phyloP scores from a whole-genome alignment of 1,140 invertebrate species.

The Glossosoma conforme region DNA sequence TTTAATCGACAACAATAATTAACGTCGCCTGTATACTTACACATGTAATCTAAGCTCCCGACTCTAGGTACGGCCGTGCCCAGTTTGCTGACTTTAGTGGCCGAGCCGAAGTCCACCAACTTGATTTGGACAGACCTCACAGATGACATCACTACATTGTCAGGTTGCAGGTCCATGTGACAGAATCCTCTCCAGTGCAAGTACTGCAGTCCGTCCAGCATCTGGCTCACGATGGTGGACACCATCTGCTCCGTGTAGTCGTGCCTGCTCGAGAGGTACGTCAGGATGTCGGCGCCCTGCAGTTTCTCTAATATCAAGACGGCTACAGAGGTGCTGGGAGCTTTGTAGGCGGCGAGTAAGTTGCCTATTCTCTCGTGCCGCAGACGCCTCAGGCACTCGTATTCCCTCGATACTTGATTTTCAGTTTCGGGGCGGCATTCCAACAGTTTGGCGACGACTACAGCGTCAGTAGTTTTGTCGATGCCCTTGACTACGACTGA shows the following conservation, averaged over 20 bases:
- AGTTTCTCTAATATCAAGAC: constrained; percentile 81
- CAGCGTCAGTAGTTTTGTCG: constrained; percentile 63
- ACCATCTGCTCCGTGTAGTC: constrained; percentile 90
- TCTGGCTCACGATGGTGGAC: constrained; percentile 73
- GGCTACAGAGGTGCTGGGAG: constrained; percentile 58
- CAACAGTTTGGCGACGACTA: constrained; percentile 75
- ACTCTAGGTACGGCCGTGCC: constrained; percentile 65
- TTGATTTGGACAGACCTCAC: constrained; percentile 84
- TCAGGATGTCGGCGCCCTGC: constrained; percentile 86
- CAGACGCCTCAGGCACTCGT: constrained; percentile 72
- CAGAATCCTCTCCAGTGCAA: constrained; percentile 89
- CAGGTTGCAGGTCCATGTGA: constrained; percentile 91
- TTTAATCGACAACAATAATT: no score
- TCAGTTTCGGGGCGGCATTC: constrained; percentile 64
- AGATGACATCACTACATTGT: constrained; percentile 93
- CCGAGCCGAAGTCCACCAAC: constrained; percentile 85
- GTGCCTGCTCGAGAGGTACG: constrained; percentile 78
- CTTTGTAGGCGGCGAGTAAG: constrained; percentile 67
- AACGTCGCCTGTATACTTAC: constrained; percentile 42
- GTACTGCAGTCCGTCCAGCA: constrained; percentile 85
- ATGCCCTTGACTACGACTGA: constrained; percentile 80
- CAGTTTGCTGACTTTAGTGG: constrained; percentile 73
- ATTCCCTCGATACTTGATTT: constrained; percentile 68
- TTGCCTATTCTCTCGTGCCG: constrained; percentile 80
- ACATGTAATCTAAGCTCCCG: constrained; percentile 67